A percentile compares a stretch with the other conserved stretches of the same genome.
Evolutionary conservation across 2,888 invertebrate species (phyloP).

Genomic region (Dasysyrphus albostriatus): DNA sequence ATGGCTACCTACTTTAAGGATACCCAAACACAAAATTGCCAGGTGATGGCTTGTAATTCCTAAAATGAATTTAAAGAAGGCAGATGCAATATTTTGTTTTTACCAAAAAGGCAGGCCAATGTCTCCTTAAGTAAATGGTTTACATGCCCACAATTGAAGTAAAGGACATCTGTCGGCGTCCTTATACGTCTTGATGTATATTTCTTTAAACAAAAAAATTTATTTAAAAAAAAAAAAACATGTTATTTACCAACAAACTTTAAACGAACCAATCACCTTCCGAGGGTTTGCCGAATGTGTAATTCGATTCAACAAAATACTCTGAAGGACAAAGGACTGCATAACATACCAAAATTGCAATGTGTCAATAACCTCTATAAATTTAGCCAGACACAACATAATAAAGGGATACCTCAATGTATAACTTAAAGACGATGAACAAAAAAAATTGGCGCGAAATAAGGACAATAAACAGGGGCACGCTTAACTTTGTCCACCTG

Average conservation of each 20-base stretch:
- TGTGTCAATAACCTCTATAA: constrained; percentile 68
- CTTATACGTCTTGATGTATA: constrained; percentile 48
- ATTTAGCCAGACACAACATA: constrained; percentile 65
- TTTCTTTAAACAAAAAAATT: constrained; percentile 18
- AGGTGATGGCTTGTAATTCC: constrained; percentile 52
- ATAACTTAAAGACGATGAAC: background rate
- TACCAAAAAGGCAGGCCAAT: constrained; percentile 47
- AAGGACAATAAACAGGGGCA: constrained; percentile 59
- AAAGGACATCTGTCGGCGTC: constrained; percentile 63
- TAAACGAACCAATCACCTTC: constrained; percentile 50
- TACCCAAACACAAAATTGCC: constrained; percentile 26
- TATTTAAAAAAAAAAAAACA: constrained; percentile 33
- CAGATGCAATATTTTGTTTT: constrained; percentile 64
- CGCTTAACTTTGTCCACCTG: constrained; percentile 65
- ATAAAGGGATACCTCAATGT: constrained; percentile 33
- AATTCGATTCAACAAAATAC: constrained; percentile 55
- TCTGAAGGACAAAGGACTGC: constrained; percentile 58
- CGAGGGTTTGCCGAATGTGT: constrained; percentile 46
- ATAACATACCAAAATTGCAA: constrained; percentile 58
- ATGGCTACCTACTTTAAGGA: constrained; percentile 28
- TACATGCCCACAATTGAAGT: constrained; percentile 29
- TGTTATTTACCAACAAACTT: constrained; percentile 32
- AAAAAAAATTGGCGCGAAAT: constrained; percentile 47
- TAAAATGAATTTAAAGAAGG: constrained; percentile 56
- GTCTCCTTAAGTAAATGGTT: constrained; percentile 56